phyloP scores from a whole-genome alignment of 2,888 invertebrate species.

The Tinea semifulvella region DNA sequence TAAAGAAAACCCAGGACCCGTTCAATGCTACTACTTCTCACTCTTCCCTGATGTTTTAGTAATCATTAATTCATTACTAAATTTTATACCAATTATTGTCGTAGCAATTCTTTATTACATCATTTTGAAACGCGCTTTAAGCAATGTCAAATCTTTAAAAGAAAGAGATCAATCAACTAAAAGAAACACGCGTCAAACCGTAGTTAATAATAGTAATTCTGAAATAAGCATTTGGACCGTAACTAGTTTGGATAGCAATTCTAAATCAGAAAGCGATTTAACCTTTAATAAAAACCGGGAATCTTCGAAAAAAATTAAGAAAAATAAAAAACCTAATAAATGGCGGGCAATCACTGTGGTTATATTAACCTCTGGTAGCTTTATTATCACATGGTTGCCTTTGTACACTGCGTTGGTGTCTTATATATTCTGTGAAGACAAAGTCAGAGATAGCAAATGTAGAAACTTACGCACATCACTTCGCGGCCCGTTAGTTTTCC shows the following conservation, averaged over 20 bases:
- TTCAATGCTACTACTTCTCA: constrained; percentile 64
- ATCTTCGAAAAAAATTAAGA: constrained; percentile 8
- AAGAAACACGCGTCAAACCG: not conserved
- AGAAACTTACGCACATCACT: constrained; percentile 54
- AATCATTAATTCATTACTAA: constrained; percentile 62
- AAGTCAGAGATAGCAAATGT: constrained; percentile 51
- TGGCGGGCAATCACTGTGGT: constrained; percentile 72
- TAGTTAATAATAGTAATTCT: constrained; percentile 7
- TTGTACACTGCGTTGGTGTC: constrained; percentile 67
- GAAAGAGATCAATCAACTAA: constrained; percentile 20
- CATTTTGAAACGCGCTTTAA: constrained; percentile 66
- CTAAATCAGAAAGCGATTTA: constrained; percentile 20
- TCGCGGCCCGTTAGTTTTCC: constrained; percentile 65
- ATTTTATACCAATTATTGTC: constrained; percentile 55
- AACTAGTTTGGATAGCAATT: constrained; percentile 24
- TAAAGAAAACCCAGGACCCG: constrained; percentile 33
- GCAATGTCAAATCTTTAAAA: constrained; percentile 43
- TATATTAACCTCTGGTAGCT: constrained; percentile 67
- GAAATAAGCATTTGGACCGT: constrained; percentile 37
- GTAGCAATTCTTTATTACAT: constrained; percentile 64
- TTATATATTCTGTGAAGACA: constrained; percentile 61
- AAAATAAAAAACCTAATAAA: constrained; percentile 49
- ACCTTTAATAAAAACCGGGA: constrained; percentile 13
- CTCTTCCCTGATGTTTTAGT: constrained; percentile 64
- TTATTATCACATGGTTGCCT: constrained; percentile 70